These are phyloP conservation scores for Epizoanthus scotinus DNA, from an alignment of 92 coral and sea anemone genomes.

Conservation along the genomic window DNA sequence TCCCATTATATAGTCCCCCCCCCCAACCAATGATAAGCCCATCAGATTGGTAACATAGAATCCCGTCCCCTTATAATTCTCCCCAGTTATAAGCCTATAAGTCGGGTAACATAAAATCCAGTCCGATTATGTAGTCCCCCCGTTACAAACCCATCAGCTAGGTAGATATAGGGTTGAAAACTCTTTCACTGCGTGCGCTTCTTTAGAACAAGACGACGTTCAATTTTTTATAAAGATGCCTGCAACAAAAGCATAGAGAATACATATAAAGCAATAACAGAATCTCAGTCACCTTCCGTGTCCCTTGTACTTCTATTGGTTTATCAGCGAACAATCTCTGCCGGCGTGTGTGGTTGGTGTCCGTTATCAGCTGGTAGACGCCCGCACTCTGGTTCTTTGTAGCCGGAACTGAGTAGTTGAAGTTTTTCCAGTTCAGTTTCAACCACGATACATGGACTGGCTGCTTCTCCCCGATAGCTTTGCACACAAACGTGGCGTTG, in stretches of 20 bases:
- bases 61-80: too few relatives aligned
- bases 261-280: not conserved
- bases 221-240: too few relatives aligned
- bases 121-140: too few relatives aligned
- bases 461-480: slow-evolving; percentile 13
- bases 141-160: too few relatives aligned
- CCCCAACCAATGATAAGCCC: too few relatives aligned
- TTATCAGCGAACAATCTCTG: slow-evolving; percentile 18
- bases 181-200: too few relatives aligned
- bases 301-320: slow-evolving; percentile 17
- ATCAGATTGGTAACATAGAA: too few relatives aligned
- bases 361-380: slow-evolving; percentile 25
- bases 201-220: too few relatives aligned
- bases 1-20: too few relatives aligned
- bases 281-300: slow-evolving; percentile 9
- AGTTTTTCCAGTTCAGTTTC: slow-evolving; percentile 24
- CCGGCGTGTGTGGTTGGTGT: slow-evolving; percentile 19
- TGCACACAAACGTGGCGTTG: slow-evolving; percentile 36
- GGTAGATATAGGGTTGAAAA: too few relatives aligned
- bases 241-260: not conserved
- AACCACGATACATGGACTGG: slow-evolving; percentile 31
- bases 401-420: not conserved
- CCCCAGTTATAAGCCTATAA: too few relatives aligned
- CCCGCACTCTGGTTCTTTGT: not conserved
- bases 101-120: too few relatives aligned